Evolutionary conservation across 2,797 vertebrate species (phyloP), one percentile per base, ranked within the genome.

Genomic region (Myotis planiceps): DNA sequence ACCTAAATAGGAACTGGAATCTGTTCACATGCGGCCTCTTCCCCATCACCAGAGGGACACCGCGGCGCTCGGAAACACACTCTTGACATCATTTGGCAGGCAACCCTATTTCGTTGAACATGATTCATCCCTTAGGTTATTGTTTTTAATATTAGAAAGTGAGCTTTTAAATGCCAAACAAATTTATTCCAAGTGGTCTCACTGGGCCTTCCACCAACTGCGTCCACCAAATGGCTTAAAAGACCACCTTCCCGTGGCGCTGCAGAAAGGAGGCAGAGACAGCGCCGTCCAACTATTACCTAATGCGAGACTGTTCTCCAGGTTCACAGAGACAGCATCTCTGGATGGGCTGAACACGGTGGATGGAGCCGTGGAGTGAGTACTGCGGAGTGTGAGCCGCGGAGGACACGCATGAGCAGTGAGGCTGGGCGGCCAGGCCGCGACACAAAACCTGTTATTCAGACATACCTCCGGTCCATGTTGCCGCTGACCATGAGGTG

Each of bases 401-500:
- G n/a, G 23, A 23, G 39, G 29, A 15, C 39, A 47, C 0, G 5
- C 3, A 80, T 0, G 4, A 60, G 74, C n/a, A 29, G 65, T 5
- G 5, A 42, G 6, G 53, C 58, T 1, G 12, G 8, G 25, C 12
- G 89, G 93, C 63, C 78, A 60, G 66, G 34, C 60, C 2, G 4
- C 23, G 7, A 1, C 2, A 71, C 83, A 72, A 14, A 39, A 63
- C 45, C 15, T 66, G 45, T 60, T 1, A 34, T 45, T 78, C 14
- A 58, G 29, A 98, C 97, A 0, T 98, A 99, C 99, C 99, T 99
- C 95, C 99, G 98, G 99, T 99, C 99, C 98, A 99, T 99, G 98
- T 99, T 99, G 95, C 99, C 99, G 6, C 99, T 99, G 92, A 99
- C 99, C 97, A 99, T 98, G 98, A 99, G 99, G 98, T 99, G 98